Evolutionary conservation across 2,113 vertebrate species (phyloP).

Genomic region (Rhodinocichla rosea): DNA sequence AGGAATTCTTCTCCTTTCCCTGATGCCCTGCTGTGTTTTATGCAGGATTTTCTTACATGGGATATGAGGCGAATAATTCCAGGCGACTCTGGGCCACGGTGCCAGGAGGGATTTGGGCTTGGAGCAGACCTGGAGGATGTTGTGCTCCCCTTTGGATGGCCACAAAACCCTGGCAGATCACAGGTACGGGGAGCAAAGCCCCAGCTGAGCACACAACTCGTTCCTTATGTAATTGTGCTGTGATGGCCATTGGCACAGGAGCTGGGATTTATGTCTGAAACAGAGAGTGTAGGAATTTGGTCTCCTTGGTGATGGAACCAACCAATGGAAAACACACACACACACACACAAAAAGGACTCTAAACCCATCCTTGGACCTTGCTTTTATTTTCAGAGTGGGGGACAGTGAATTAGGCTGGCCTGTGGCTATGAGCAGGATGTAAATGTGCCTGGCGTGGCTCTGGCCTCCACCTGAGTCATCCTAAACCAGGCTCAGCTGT

Average conservation of each 20-base stretch:
- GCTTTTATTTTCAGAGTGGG: neutral
- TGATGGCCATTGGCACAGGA: slow-evolving; percentile 14
- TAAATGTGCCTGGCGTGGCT: neutral
- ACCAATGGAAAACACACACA: slow-evolving; percentile 5
- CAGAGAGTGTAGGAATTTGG: neutral
- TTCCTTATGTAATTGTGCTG: neutral
- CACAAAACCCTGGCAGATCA: fast-evolving
- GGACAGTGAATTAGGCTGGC: neutral
- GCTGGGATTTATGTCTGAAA: neutral
- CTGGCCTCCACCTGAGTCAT: neutral
- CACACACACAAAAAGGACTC: neutral
- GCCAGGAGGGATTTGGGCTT: neutral
- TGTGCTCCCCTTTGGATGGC: neutral
- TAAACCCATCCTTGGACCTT: neutral
- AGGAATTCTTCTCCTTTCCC: neutral
- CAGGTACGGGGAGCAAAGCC: neutral
- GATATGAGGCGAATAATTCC: fast-evolving
- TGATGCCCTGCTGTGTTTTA: neutral
- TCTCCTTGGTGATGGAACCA: slow-evolving; percentile 60
- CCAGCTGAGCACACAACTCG: neutral
- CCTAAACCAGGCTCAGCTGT: neutral
- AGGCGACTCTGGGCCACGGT: fast-evolving
- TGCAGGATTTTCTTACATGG: neutral
- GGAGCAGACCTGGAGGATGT: neutral
- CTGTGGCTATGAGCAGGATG: neutral